These are phyloP conservation scores for Urocolius indicus DNA, from an alignment of 2,113 vertebrate species.

Conservation along the genomic window DNA sequence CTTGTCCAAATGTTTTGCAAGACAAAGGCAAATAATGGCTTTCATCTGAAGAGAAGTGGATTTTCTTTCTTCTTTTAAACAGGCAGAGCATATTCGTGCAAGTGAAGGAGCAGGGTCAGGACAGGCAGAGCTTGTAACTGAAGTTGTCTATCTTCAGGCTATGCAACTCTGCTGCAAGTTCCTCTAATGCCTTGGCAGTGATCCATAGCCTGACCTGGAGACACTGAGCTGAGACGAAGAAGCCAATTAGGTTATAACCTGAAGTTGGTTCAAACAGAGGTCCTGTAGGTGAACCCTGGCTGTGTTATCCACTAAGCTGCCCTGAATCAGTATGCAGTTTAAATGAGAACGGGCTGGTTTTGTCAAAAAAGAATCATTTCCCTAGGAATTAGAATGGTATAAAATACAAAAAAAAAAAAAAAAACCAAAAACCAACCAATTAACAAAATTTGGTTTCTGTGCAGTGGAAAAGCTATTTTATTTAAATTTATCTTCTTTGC, in stretches of 20 bases:
- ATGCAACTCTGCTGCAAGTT: not conserved
- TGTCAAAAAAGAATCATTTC: not conserved
- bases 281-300: not conserved
- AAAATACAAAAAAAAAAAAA: not conserved
- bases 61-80: constrained; percentile 38
- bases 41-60: not conserved
- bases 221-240: not conserved
- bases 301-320: not conserved
- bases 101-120: constrained; percentile 30
- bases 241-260: constrained; percentile 68
- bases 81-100: not conserved
- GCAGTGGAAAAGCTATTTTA: not conserved
- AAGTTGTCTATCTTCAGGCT: constrained; percentile 27
- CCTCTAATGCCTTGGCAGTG: constrained; percentile 21
- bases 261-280: constrained; percentile 11
- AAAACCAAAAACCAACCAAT: not conserved
- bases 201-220: constrained; percentile 20
- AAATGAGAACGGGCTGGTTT: not conserved
- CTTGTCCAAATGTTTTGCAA: not conserved
- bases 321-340: not conserved
- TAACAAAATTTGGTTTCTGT: not conserved
- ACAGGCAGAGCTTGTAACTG: constrained; percentile 16
- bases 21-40: not conserved
- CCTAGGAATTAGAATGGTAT: not conserved
- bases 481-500: not conserved